phyloP scores from a whole-genome alignment of 2,113 vertebrate species.

The Pleuronectes platessa region DNA sequence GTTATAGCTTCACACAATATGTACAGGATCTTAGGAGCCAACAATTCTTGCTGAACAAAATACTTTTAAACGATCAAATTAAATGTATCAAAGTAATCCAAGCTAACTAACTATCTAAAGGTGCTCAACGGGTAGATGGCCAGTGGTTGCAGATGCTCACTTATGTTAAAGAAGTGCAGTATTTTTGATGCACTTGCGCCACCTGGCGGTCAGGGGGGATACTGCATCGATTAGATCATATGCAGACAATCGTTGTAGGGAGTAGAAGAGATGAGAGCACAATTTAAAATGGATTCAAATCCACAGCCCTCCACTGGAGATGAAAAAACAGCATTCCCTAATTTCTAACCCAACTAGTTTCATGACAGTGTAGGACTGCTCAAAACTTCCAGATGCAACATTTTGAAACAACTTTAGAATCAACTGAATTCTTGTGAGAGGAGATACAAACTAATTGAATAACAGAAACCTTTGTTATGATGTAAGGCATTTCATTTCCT shows the following conservation, averaged over 20 bases:
- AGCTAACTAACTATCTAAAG: too few relatives aligned
- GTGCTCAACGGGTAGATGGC: too few relatives aligned
- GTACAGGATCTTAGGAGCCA: too few relatives aligned
- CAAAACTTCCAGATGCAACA: not conserved
- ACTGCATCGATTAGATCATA: not conserved
- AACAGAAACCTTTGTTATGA: not conserved
- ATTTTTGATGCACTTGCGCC: slow-evolving; percentile 20
- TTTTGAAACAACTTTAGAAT: not conserved
- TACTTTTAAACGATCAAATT: too few relatives aligned
- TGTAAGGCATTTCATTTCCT: too few relatives aligned
- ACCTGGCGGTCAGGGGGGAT: slow-evolving; percentile 5
- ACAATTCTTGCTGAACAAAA: too few relatives aligned
- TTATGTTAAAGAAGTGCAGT: not conserved
- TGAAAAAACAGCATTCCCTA: not conserved
- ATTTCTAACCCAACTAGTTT: too few relatives aligned
- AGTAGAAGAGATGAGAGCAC: not conserved
- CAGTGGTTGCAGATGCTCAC: not conserved
- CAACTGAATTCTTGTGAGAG: not conserved
- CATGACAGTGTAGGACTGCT: not conserved
- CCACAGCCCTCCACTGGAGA: not conserved
- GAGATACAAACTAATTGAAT: not conserved
- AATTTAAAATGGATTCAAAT: not conserved
- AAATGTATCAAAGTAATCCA: too few relatives aligned
- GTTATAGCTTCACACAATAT: too few relatives aligned
- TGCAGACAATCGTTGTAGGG: not conserved